phyloP scores from a whole-genome alignment of 1,140 invertebrate species.

The Marisa cornuarietis region DNA sequence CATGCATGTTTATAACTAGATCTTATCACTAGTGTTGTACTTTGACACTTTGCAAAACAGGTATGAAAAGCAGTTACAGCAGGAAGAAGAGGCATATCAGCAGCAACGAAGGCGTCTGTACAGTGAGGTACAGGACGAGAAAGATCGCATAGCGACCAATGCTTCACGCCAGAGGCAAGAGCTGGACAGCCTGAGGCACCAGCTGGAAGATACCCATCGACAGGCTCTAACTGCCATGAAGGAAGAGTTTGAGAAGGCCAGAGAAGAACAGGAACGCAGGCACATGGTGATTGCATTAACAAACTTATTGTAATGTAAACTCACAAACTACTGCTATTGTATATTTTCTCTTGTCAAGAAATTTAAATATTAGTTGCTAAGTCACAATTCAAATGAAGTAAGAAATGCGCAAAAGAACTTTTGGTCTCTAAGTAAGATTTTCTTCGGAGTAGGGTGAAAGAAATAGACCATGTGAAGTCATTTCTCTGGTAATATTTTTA shows the following conservation, averaged over 20 bases:
- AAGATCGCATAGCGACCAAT: slow-evolving; percentile 59
- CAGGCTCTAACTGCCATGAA: slow-evolving; percentile 62
- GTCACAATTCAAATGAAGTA: too few species aligned
- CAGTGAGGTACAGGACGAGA: slow-evolving; percentile 65
- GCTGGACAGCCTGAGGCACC: slow-evolving; percentile 61
- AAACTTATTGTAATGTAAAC: too few species aligned
- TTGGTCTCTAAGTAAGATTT: too few species aligned
- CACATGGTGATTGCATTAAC: slow-evolving; percentile 52
- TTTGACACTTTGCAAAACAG: slow-evolving; percentile 32
- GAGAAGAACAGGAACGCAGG: slow-evolving; percentile 64
- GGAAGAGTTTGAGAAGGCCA: slow-evolving; percentile 61
- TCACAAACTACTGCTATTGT: too few species aligned
- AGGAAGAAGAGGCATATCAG: slow-evolving; percentile 65
- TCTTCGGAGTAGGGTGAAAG: too few species aligned
- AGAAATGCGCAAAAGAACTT: too few species aligned
- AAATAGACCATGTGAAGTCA: too few species aligned
- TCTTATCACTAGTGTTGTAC: too few species aligned
- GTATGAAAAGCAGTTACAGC: slow-evolving; percentile 67
- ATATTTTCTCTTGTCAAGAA: too few species aligned
- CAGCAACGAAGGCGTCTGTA: slow-evolving; percentile 62
- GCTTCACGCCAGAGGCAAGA: slow-evolving; percentile 60
- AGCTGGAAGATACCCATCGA: slow-evolving; percentile 63
- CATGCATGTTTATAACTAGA: too few species aligned
- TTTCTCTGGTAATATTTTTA: too few species aligned
- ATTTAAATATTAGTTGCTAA: too few species aligned